Conservation (phyloP, 2,113 vertebrate species). For the Mionectes macconnelli region DNA sequence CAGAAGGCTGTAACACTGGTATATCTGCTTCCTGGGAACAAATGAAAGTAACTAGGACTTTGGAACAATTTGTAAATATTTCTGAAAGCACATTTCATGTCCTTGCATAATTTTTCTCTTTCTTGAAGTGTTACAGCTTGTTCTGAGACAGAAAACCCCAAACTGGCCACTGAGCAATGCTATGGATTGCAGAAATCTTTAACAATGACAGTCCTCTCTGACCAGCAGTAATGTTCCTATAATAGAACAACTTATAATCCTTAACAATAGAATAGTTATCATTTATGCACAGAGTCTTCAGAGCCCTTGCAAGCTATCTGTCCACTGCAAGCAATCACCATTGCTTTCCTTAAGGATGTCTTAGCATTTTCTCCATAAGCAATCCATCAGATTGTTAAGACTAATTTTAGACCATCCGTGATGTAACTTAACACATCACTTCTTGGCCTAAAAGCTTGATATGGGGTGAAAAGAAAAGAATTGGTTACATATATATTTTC, state of each 20-base stretch:
- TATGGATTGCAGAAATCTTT: background rate
- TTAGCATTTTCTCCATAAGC: background rate
- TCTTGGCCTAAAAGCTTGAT: background rate
- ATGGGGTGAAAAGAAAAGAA: no score
- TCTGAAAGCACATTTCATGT: background rate
- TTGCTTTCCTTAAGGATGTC: background rate
- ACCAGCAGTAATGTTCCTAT: background rate
- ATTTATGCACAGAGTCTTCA: background rate
- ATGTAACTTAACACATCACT: background rate
- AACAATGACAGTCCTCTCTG: background rate
- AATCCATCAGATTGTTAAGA: background rate
- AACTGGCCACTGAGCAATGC: background rate
- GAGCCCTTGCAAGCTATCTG: background rate
- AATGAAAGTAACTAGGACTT: background rate
- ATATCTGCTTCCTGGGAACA: background rate
- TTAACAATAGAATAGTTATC: background rate
- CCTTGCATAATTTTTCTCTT: background rate
- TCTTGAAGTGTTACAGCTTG: background rate
- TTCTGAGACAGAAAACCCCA: background rate
- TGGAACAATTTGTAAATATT: background rate
- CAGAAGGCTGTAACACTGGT: background rate
- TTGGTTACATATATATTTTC: background rate
- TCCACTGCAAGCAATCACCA: background rate
- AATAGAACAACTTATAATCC: background rate
- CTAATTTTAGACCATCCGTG: background rate